Percentiles rank a stretch among this genome's conserved stretches.
Conservation (phyloP, 92 coral and sea anemone species). For the Scolanthus callimorphus region DNA sequence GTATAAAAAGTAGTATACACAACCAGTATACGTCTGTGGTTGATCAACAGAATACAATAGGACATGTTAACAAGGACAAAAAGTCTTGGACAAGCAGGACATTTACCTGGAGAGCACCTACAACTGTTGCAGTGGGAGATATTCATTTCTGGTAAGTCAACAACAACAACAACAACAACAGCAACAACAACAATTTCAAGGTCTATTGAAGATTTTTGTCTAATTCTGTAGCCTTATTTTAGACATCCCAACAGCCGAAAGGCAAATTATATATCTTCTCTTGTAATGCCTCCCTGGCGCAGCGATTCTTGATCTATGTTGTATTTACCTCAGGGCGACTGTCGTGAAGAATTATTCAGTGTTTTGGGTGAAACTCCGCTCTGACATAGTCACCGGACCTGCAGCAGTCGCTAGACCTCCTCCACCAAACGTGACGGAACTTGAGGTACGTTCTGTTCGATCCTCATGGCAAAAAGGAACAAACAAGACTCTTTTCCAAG, state of each 20-base stretch:
- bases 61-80: slow-evolving; percentile 23
- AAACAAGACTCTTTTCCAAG: too few relatives aligned
- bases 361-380: slow-evolving; percentile 38
- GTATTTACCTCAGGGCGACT: slow-evolving; percentile 68
- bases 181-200: too few relatives aligned
- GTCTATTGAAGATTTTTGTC: too few relatives aligned
- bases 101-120: slow-evolving; percentile 53
- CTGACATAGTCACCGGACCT: slow-evolving; percentile 29
- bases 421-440: background rate
- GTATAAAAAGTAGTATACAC: too few relatives aligned
- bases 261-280: too few relatives aligned
- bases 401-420: slow-evolving; percentile 1
- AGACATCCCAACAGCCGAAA: too few relatives aligned
- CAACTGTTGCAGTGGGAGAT: slow-evolving; percentile 31
- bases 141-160: slow-evolving; percentile 39
- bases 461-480: too few relatives aligned
- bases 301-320: too few relatives aligned
- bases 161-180: too few relatives aligned
- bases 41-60: slow-evolving; percentile 52
- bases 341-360: slow-evolving; percentile 26
- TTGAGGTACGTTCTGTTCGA: slow-evolving; percentile 1
- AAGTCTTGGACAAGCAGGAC: slow-evolving; percentile 10
- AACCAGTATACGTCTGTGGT: too few relatives aligned
- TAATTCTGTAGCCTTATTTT: too few relatives aligned
- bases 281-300: too few relatives aligned